Evolutionary conservation across 2,888 invertebrate species (phyloP), one percentile per base, ranked within the genome.

Genomic region (Tribolium freemani): DNA sequence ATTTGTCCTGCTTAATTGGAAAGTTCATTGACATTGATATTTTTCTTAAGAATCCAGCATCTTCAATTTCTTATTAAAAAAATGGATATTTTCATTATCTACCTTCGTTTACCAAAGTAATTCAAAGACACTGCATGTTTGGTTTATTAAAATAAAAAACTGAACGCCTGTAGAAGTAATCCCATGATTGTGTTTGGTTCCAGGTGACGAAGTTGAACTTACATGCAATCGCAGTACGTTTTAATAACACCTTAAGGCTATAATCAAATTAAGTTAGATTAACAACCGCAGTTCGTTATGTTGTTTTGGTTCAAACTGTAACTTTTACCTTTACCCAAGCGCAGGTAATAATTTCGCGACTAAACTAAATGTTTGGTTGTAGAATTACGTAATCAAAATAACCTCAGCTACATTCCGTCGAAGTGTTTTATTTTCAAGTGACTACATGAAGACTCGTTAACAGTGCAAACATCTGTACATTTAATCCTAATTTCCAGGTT

Each of bases 401-500:
- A 38, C 38, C 38, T 38, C 38, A 38, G 38, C 38, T 38, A n/a
- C 38, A 38, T 38, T 38, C 38, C 38, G 38, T 38, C 38, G 38
- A 38, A 8, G 9, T 38, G 38, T 38, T 38, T 38, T 38, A 38
- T 38, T 38, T 38, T 3, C n/a, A 31, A 31, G 9, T 31, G 6
- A 31, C 6, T 31, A 9, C 9, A n/a, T 38, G n/a, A 4, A 45
- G 11, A 1, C 13, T 63, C 63, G 38, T 51, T 53, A 51, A 51
- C 10, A 10, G 50, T 20, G 20, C 31, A 63, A 63, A 63, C 21
- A 63, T 50, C 53, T 16, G 46, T 26, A 60, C 48, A 57, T 46
- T 48, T 30, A 48, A 60, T 60, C 48, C 45, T 51, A 51, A 63
- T 51, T 53, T 51, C 20, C 63, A 51, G 50, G 63, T 51, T 31